Percentiles rank a stretch among this genome's conserved stretches.
Conservation (phyloP, 2,113 vertebrate genomes). For the Scatophagus argus region DNA sequence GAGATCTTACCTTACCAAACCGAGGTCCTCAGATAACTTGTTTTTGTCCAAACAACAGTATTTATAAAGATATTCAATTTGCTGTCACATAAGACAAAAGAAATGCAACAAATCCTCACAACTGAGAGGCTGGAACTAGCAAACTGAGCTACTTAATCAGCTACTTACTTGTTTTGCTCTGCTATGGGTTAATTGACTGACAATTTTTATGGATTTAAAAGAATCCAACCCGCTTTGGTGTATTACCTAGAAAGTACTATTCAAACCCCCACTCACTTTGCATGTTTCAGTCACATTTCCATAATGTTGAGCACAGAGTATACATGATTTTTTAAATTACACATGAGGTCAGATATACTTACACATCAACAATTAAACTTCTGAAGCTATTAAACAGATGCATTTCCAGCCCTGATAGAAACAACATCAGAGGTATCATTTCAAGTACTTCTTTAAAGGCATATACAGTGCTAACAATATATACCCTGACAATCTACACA, state of each 20-base stretch:
- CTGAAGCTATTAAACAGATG: not conserved
- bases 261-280: not conserved
- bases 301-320: not conserved
- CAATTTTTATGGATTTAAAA: not conserved
- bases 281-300: conserved; percentile 26
- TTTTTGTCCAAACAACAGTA: too few relatives aligned
- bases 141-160: not conserved
- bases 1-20: too few relatives aligned
- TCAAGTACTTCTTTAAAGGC: not conserved
- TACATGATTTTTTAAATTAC: not conserved
- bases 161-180: not conserved
- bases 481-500: not conserved
- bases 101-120: not conserved
- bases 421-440: not conserved
- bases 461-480: not conserved
- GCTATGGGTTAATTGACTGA: not conserved
- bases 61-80: not conserved
- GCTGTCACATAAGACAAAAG: not conserved
- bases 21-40: too few relatives aligned
- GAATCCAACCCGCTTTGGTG: not conserved
- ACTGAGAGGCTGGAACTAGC: not conserved
- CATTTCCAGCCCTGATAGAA: not conserved
- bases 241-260: not conserved
- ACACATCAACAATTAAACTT: not conserved
- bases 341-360: not conserved